Evolutionary conservation across 2,797 vertebrate species (phyloP), one percentile per base, ranked within the genome.

Genomic region (Knipowitschia caucasica): DNA sequence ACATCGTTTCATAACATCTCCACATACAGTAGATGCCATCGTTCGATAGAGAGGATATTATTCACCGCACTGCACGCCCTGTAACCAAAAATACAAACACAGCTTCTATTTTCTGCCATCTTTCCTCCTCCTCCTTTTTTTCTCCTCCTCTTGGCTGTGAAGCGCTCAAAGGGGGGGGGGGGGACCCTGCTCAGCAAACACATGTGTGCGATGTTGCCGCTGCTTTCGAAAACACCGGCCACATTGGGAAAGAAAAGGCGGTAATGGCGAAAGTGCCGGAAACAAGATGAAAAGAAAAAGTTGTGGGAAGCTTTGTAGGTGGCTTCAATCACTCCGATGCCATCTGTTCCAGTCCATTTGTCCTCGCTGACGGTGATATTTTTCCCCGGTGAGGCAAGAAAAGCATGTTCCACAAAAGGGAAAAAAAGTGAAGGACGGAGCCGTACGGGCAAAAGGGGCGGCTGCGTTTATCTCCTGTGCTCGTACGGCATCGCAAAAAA

Each of bases 311-410:
- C 78, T 80, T 85, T 84, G 82, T 84, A 82, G 80, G 78, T 82
- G 77, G 79, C 75, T 86, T 87, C 82, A 87, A 73, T 83, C 81
- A 75, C 67, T 73, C 67, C 69, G 75, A 77, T 70, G 80, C 83
- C 88, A 88, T 88, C 86, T 87, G 86, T 80, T 88, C 78, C 69
- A 57, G 62, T 84, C 65, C 59, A 73, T 79, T 77, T 83, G 80
- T 77, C 42, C 9, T 9, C 75, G 65, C 68, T 77, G 81, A 83
- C 71, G 62, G 67, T 61, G 57, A 75, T 83, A 78, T 67, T 78
- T 80, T 81, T 73, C 75, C 68, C 71, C 43, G 62, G 69, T 75
- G 82, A 72, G 69, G 74, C 4, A 52, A n/a, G n/a, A n/a, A n/a
- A n/a, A 78, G 71, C 50, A 50, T 67, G 59, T 53, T 40, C 14